phyloP scores from a whole-genome alignment of 2,888 invertebrate genomes.

The Blastobasis lacticolella region DNA sequence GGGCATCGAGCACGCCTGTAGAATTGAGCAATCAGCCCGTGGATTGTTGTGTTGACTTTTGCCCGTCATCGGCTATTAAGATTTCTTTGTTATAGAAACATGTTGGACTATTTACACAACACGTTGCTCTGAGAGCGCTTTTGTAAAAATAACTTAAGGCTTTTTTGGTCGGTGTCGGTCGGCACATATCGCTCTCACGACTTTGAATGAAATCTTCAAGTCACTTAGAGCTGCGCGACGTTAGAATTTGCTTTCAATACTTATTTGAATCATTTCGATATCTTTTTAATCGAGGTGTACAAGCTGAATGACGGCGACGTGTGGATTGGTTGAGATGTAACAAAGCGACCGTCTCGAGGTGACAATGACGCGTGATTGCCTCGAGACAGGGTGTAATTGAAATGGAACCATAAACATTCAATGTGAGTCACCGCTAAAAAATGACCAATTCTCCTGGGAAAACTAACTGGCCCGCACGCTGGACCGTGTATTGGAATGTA shows the following conservation, averaged over 20 bases:
- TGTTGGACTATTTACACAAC: constrained; percentile 74
- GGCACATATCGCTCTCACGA: constrained; percentile 62
- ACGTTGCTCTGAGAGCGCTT: constrained; percentile 57
- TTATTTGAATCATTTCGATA: constrained; percentile 60
- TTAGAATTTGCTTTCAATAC: constrained; percentile 67
- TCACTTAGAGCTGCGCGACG: constrained; percentile 61
- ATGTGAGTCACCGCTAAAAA: constrained; percentile 51
- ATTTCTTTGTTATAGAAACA: constrained; percentile 72
- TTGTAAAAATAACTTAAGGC: constrained; percentile 57
- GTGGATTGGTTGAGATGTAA: constrained; percentile 44
- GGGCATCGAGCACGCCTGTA: constrained; percentile 31
- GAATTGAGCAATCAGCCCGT: constrained; percentile 67
- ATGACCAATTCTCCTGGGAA: constrained; percentile 53
- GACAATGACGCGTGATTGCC: constrained; percentile 69
- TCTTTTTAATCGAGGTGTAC: constrained; percentile 48
- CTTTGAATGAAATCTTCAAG: constrained; percentile 66
- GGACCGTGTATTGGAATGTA: too few relatives aligned
- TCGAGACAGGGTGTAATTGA: constrained; percentile 62
- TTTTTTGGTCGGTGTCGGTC: constrained; percentile 53
- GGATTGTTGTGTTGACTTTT: constrained; percentile 69
- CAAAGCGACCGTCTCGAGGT: constrained; percentile 51
- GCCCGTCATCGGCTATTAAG: constrained; percentile 73
- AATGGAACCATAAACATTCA: constrained; percentile 49
- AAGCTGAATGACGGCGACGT: constrained; percentile 52
- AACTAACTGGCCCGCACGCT: neutral